Percentiles rank a stretch among this genome's conserved stretches.
phyloP scores from a whole-genome alignment of 2,797 vertebrate species.

The Aeoliscus strigatus region DNA sequence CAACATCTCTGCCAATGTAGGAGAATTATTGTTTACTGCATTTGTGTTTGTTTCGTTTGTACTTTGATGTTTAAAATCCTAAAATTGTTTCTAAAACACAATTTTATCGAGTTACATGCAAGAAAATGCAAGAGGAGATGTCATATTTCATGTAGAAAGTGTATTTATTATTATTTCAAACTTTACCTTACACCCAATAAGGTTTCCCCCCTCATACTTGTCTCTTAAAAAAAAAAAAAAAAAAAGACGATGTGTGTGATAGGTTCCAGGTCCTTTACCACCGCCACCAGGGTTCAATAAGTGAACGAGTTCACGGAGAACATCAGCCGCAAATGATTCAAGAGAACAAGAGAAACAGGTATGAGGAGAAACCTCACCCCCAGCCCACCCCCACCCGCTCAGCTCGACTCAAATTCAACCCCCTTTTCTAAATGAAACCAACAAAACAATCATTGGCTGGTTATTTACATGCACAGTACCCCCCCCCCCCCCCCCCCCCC shows the following conservation, averaged over 20 bases:
- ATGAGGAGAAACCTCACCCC: slow-evolving; percentile 43
- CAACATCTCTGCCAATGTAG: too few relatives aligned
- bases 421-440: slow-evolving; percentile 57
- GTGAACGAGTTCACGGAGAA: slow-evolving; percentile 12
- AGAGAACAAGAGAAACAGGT: slow-evolving; percentile 50
- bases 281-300: slow-evolving; percentile 15
- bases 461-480: slow-evolving; percentile 75
- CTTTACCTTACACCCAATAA: slow-evolving; percentile 48
- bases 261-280: too few relatives aligned
- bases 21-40: too few relatives aligned
- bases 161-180: slow-evolving; percentile 72
- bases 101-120: slow-evolving; percentile 3
- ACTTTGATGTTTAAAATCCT: too few relatives aligned
- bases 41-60: too few relatives aligned
- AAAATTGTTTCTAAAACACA: too few relatives aligned
- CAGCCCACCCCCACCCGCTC: slow-evolving; percentile 18
- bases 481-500: slow-evolving; percentile 21
- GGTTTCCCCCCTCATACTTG: slow-evolving; percentile 48
- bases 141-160: slow-evolving; percentile 65
- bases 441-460: slow-evolving; percentile 71
- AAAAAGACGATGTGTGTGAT: too few relatives aligned
- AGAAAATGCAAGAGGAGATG: slow-evolving; percentile 36
- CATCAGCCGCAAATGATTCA: slow-evolving; percentile 25
- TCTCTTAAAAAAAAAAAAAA: too few relatives aligned
- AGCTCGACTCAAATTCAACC: slow-evolving; percentile 42